Evolutionary conservation across 2,797 vertebrate species (phyloP).

Genomic region (Brachyalestes nurse): DNA sequence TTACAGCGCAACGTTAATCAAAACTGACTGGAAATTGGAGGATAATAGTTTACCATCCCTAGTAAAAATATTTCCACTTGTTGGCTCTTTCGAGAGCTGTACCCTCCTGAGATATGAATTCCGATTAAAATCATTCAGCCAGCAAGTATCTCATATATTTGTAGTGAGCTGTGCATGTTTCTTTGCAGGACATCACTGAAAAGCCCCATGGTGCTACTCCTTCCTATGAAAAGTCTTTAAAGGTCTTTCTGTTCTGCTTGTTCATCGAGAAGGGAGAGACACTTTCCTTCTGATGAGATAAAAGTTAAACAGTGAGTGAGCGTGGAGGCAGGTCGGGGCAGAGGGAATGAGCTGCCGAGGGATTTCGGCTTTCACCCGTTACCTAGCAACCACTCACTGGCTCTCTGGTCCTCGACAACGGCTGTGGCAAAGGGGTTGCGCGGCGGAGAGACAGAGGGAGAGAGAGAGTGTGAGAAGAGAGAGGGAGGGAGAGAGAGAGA

Average conservation of each 20-base stretch:
- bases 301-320: conserved; percentile 58
- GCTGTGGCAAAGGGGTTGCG: conserved; percentile 47
- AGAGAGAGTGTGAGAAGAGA: conserved; percentile 8
- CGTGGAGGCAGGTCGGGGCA: conserved; percentile 76
- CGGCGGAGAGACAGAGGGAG: conserved; percentile 35
- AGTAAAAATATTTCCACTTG: background rate
- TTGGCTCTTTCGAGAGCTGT: background rate
- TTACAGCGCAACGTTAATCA: background rate
- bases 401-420: conserved; percentile 60
- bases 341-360: conserved; percentile 76
- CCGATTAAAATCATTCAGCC: background rate
- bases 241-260: conserved; percentile 17
- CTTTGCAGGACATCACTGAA: conserved; percentile 7
- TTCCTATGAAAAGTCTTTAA: conserved; percentile 15
- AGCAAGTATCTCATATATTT: background rate
- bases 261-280: conserved; percentile 45
- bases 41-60: background rate
- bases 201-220: background rate
- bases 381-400: conserved; percentile 78
- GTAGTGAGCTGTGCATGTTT: background rate
- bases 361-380: conserved; percentile 86
- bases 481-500: conserved; percentile 23
- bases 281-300: conserved; percentile 49
- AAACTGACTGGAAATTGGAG: background rate
- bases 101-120: background rate